phyloP scores from a whole-genome alignment of 1,140 invertebrate genomes.

The Tetramorium parvispinum region DNA sequence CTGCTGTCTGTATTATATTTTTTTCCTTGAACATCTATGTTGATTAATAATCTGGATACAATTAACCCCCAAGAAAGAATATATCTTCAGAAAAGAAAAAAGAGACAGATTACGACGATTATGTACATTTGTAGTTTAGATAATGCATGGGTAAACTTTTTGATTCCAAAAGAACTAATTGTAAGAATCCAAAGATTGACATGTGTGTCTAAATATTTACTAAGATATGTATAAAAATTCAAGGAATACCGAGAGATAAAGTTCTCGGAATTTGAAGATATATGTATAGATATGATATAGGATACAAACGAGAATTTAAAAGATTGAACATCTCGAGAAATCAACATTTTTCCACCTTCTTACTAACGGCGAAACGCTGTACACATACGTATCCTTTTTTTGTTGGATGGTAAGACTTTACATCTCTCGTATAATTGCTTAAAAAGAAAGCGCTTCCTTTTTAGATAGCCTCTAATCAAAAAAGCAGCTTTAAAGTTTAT shows the following conservation, averaged over 20 bases:
- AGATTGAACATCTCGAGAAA: not conserved
- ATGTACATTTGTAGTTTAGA: not conserved
- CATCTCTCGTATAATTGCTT: conserved; percentile 23
- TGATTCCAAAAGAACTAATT: not conserved
- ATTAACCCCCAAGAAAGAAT: not conserved
- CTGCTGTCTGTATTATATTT: not conserved
- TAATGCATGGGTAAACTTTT: not conserved
- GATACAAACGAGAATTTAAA: not conserved
- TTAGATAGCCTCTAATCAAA: conserved; percentile 70
- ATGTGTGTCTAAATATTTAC: not conserved
- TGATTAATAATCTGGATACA: not conserved
- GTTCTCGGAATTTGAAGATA: not conserved
- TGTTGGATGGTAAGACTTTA: conserved; percentile 51
- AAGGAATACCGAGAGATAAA: not conserved
- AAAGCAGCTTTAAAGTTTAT: conserved; percentile 78
- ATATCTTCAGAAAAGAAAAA: not conserved
- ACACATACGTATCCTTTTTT: conserved; percentile 15
- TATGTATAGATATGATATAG: too few species aligned
- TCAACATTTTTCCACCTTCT: conserved; percentile 2
- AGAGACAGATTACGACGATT: not conserved
- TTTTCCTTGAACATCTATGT: not conserved
- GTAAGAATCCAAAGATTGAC: not conserved
- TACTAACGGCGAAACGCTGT: not conserved
- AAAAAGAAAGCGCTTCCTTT: conserved; percentile 31
- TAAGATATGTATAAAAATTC: not conserved